Base-by-base conservation (phyloP, 2,888 invertebrate genomes). In the Ellobium chinense region DNA sequence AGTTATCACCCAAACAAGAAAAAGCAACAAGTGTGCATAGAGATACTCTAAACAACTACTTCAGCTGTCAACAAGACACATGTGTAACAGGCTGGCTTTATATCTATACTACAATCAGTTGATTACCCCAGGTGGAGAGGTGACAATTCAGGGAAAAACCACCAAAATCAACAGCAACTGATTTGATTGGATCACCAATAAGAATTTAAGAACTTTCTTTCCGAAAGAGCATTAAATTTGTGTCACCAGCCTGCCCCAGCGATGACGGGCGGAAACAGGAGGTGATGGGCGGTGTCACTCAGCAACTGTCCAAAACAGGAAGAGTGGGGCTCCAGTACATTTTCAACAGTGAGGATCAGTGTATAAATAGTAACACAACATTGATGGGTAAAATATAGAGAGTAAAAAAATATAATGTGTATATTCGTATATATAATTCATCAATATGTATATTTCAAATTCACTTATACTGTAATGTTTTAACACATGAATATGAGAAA, bases 361-460 rank as follows among this genome's bases (percentile, higher is more conserved):
- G 70, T 70, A 70, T 56, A 70, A 34, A 56, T 31, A 27, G 31
- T 56, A 70, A 75, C 39, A 75, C 75, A 75, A 75, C 75, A 75
- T 46, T 21, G 37, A n/a, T 24, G 46, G 63, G 39, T 34, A 62
- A 60, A 63, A 75, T 75, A 75, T 63, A 63, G 63, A 65, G 63
- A 46, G 18, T 46, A 46, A 39, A 75, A 75, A 75, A 63, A 75
- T 39, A 75, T 46, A 63, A n/a, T 29, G 39, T 37, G 56, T 75
- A 75, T 75, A 65, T 75, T 29, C 65, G 31, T 75, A 65, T 75
- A 65, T 75, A 75, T 75, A 75, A 39, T 65, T 75, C 46, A 46
- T 39, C 37, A 65, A 75, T 63, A 75, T 65, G 65, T 63, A 75
- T 63, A 75, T 73, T 36, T 73, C n/a, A 36, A 60, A 36, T 73